phyloP scores from a whole-genome alignment of 1,140 invertebrate species.

The Chironomus tepperi region DNA sequence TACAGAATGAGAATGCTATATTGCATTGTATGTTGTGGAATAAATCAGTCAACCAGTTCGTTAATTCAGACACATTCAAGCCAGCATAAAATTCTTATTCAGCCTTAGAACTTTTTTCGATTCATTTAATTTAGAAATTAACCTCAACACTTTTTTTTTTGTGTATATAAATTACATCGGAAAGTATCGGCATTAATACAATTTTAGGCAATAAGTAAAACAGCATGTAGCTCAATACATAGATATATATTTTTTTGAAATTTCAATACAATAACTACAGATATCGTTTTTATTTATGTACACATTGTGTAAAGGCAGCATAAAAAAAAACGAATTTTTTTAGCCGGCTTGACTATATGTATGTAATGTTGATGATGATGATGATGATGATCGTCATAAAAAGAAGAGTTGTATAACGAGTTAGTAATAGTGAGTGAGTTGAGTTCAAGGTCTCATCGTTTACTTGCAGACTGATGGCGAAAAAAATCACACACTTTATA shows the following conservation, averaged over 20 bases:
- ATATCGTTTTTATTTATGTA: neutral
- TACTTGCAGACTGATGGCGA: conserved; percentile 23
- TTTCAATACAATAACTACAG: conserved; percentile 2
- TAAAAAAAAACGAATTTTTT: neutral
- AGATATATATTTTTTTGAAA: neutral
- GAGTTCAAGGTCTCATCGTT: conserved; percentile 18
- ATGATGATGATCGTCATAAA: conserved; percentile 17
- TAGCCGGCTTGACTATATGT: conserved; percentile 12
- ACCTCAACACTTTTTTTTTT: no score
- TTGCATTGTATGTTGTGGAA: no score
- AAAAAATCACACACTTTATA: conserved; percentile 23
- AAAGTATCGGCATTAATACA: neutral
- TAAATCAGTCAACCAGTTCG: no score
- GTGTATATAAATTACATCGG: neutral
- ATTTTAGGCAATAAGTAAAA: neutral
- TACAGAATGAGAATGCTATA: no score
- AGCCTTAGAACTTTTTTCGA: conserved; percentile 5
- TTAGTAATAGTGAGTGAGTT: conserved; percentile 22
- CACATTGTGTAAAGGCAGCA: conserved; percentile 3
- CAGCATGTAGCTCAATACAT: neutral
- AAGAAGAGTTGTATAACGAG: conserved; percentile 22
- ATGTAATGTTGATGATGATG: conserved; percentile 1
- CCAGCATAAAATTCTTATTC: neutral
- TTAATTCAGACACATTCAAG: no score
- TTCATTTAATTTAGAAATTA: neutral